phyloP scores from a whole-genome alignment of 1,140 invertebrate species.

The Drosophila persimilis region DNA sequence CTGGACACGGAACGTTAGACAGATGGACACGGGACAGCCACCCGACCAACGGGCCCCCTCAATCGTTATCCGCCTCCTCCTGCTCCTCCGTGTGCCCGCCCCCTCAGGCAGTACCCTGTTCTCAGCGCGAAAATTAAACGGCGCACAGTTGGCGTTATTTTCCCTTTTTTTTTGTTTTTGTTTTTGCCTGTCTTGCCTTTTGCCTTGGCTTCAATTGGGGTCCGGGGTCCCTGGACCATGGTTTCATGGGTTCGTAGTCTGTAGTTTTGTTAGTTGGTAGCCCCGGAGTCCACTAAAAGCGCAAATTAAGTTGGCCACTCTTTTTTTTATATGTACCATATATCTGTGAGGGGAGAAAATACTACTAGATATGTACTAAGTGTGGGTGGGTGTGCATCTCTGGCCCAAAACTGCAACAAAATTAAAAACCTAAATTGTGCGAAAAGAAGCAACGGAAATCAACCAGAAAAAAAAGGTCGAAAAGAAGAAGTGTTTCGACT shows the following conservation, averaged over 20 bases:
- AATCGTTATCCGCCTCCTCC: slow-evolving; percentile 21
- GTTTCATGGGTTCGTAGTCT: slow-evolving; percentile 21
- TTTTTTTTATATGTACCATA: slow-evolving; percentile 31
- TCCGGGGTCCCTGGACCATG: slow-evolving; percentile 16
- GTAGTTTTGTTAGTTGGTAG: slow-evolving; percentile 54
- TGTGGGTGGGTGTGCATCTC: slow-evolving; percentile 32
- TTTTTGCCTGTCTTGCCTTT: slow-evolving; percentile 25
- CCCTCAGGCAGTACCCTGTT: background rate
- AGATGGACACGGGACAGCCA: slow-evolving; percentile 33
- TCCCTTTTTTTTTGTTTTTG: slow-evolving; percentile 24
- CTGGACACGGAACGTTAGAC: slow-evolving; percentile 58
- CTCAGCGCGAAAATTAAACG: slow-evolving; percentile 75
- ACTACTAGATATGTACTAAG: background rate
- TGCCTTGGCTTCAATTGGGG: slow-evolving; percentile 39
- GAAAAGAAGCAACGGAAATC: slow-evolving; percentile 47
- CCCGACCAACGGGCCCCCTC: slow-evolving; percentile 14
- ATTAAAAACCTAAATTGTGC: slow-evolving; percentile 71
- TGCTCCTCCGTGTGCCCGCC: background rate
- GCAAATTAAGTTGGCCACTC: slow-evolving; percentile 74
- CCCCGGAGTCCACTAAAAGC: slow-evolving; percentile 75
- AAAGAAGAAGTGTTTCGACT: slow-evolving; percentile 18
- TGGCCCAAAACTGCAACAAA: slow-evolving; percentile 65
- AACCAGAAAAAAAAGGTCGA: slow-evolving; percentile 7
- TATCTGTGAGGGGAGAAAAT: slow-evolving; percentile 1
- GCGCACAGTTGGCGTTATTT: slow-evolving; percentile 57